A percentile compares a stretch with the other conserved stretches of the same genome.
Evolutionary conservation across 1,140 invertebrate species (phyloP).

Genomic region (Schlechtendalia chinensis): DNA sequence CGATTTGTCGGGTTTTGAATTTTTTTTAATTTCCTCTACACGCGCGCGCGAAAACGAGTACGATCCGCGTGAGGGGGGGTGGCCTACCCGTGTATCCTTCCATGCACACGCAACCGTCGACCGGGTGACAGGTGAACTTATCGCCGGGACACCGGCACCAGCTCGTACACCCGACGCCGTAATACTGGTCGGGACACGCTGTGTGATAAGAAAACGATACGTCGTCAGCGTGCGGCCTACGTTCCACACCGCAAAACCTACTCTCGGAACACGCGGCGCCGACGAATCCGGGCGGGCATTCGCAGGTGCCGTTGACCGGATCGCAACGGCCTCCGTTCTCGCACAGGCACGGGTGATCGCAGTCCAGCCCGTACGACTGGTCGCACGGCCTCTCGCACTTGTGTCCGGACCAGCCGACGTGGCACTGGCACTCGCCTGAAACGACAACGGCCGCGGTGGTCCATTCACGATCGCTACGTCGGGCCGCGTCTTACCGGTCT

Average conservation of each 20-base stretch:
- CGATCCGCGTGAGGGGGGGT: too few relatives aligned
- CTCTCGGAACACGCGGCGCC: constrained; percentile 75
- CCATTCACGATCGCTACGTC: too few relatives aligned
- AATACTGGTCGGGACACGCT: constrained; percentile 88
- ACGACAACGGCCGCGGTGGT: too few relatives aligned
- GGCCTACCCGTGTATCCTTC: constrained; percentile 73
- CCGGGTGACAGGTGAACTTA: constrained; percentile 77
- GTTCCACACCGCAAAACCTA: constrained; percentile 60
- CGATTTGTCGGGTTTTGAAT: too few relatives aligned
- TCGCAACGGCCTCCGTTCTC: constrained; percentile 74
- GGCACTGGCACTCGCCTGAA: constrained; percentile 36
- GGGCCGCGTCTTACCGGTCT: constrained; percentile 72
- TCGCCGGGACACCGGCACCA: constrained; percentile 72
- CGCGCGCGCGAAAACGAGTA: too few relatives aligned
- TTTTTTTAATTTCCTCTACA: too few relatives aligned
- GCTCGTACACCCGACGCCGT: constrained; percentile 81
- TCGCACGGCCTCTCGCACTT: constrained; percentile 77
- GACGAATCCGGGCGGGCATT: constrained; percentile 75
- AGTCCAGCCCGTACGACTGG: constrained; percentile 80
- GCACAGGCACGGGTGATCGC: constrained; percentile 82
- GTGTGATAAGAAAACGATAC: constrained; percentile 51
- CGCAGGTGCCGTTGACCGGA: constrained; percentile 76
- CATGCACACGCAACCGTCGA: constrained; percentile 72
- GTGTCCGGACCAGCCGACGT: constrained; percentile 71
- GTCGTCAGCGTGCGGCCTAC: too few relatives aligned